Evolutionary conservation across 2,797 vertebrate genomes (phyloP).

Genomic region (Lacerta agilis): DNA sequence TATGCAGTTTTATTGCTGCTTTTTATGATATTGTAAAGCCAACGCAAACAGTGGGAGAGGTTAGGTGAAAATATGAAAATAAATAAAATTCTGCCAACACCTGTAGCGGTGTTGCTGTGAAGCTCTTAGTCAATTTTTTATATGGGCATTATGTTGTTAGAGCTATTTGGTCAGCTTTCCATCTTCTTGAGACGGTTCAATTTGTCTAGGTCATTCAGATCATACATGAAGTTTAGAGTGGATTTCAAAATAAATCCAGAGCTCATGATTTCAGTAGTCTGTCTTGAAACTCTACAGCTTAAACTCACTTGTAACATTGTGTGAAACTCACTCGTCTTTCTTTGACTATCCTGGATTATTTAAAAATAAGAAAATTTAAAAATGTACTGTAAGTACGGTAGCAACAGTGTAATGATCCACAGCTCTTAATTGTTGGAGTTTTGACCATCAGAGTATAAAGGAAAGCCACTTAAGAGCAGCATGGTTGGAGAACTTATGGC

Average conservation of each 20-base stretch:
- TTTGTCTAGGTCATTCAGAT: not conserved
- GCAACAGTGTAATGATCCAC: too few species aligned
- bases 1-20: not conserved
- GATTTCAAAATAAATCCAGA: not conserved
- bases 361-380: not conserved
- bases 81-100: not conserved
- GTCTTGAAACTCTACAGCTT: not conserved
- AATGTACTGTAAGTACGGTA: too few species aligned
- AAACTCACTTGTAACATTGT: not conserved
- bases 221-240: not conserved
- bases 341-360: not conserved
- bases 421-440: too few species aligned
- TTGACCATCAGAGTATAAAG: too few species aligned
- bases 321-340: not conserved
- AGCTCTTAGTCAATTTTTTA: not conserved
- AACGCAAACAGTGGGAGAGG: not conserved
- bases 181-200: not conserved
- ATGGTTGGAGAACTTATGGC: too few species aligned
- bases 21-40: not conserved
- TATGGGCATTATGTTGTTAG: not conserved
- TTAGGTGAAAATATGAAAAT: not conserved
- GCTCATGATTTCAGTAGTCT: not conserved
- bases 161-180: not conserved
- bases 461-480: too few species aligned
- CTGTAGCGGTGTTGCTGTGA: not conserved